Conservation (phyloP, 2,797 vertebrate species). For the Bradypodion pumilum region DNA sequence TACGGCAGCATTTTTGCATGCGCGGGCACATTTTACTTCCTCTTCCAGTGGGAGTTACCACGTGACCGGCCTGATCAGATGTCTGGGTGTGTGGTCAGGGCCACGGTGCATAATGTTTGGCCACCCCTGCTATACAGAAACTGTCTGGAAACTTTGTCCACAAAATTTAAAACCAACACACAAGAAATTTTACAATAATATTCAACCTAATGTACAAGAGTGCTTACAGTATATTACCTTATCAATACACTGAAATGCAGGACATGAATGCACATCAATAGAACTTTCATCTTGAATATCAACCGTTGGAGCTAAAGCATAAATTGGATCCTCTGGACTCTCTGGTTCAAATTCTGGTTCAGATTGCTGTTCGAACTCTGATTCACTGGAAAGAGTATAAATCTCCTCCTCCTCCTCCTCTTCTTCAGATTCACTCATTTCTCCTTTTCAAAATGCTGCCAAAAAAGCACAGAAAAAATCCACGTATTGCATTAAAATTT, state of each 20-base stretch:
- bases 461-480: conserved; percentile 43
- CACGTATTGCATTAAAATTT: conserved; percentile 7
- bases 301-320: conserved; percentile 70
- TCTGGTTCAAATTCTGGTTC: conserved; percentile 30
- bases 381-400: conserved; percentile 50
- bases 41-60: too few relatives aligned
- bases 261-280: conserved; percentile 66
- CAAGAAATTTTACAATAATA: not conserved
- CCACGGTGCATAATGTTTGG: too few relatives aligned
- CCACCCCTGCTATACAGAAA: not conserved
- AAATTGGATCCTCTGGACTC: conserved; percentile 56
- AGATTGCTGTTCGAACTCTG: not conserved
- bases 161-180: not conserved
- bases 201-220: not conserved
- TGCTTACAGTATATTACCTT: conserved; percentile 77
- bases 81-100: too few relatives aligned
- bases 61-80: too few relatives aligned
- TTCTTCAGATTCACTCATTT: conserved; percentile 74
- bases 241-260: conserved; percentile 83
- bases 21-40: too few relatives aligned
- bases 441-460: conserved; percentile 46
- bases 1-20: too few relatives aligned
- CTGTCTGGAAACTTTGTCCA: not conserved
- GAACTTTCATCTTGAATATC: conserved; percentile 69
- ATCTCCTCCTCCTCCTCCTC: too few relatives aligned